A percentile compares a stretch with the other conserved stretches of the same genome.
Evolutionary conservation across 2,888 invertebrate genomes (phyloP).

Genomic region (Himalopsyche anomala): DNA sequence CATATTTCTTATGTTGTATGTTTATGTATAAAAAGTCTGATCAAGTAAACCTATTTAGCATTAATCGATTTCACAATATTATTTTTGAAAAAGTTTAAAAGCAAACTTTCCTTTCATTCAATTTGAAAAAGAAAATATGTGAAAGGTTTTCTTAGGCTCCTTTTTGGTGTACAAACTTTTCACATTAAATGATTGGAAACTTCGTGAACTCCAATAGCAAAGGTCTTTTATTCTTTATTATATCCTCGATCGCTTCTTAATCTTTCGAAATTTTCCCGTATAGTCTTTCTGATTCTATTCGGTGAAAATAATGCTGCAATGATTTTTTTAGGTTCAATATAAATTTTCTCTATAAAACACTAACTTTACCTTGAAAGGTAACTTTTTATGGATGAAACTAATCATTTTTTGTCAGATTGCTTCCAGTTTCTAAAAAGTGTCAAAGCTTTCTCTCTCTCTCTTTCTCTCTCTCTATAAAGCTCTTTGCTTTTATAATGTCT

Average conservation of each 20-base stretch:
- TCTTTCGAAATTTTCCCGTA: background rate
- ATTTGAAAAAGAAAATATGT: background rate
- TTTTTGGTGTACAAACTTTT: slow-evolving; percentile 4
- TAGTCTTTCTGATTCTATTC: no score
- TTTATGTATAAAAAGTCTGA: no score
- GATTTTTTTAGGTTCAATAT: no score
- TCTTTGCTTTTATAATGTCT: background rate
- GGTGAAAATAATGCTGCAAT: no score
- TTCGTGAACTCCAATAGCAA: background rate
- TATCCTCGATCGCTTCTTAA: background rate
- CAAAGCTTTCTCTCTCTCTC: no score
- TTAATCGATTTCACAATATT: background rate
- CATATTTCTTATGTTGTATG: no score
- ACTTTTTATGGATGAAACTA: background rate
- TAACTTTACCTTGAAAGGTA: background rate
- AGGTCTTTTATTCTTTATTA: slow-evolving; percentile 16
- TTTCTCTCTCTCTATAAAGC: no score
- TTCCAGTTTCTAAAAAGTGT: slow-evolving; percentile 15
- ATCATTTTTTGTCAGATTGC: slow-evolving; percentile 16
- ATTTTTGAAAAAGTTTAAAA: background rate
- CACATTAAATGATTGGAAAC: slow-evolving; percentile 40
- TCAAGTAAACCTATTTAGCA: no score
- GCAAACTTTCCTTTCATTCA: slow-evolving; percentile 4
- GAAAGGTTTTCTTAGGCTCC: background rate
- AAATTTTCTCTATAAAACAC: no score